A percentile compares a stretch with the other conserved stretches of the same genome.
Evolutionary conservation across 2,113 vertebrate species (phyloP).

Genomic region (Melanotaenia duboulayi): DNA sequence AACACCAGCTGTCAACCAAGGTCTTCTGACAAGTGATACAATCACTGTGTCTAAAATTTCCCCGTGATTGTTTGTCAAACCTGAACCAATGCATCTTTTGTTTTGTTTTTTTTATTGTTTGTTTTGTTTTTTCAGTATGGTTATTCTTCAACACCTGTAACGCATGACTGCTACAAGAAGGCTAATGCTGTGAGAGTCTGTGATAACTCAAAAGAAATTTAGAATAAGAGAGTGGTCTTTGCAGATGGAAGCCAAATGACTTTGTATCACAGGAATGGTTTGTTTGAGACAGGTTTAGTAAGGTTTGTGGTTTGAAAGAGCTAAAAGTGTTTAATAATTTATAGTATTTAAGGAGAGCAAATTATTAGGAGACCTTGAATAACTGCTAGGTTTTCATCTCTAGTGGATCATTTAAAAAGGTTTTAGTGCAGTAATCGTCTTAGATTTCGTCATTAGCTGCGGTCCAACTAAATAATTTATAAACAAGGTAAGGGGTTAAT

Average conservation of each 20-base stretch:
- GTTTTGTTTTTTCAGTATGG: too few species aligned
- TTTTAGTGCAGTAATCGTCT: conserved; percentile 14
- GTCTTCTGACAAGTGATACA: conserved; percentile 14
- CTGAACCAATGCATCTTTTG: not conserved
- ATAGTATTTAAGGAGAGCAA: conserved; percentile 49
- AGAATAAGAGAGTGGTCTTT: not conserved
- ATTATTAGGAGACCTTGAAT: conserved; percentile 36
- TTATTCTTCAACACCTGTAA: too few species aligned
- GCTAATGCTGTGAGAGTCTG: not conserved
- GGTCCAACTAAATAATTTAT: conserved; percentile 20
- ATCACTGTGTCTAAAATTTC: conserved; percentile 10
- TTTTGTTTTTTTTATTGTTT: too few species aligned
- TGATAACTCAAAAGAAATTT: not conserved
- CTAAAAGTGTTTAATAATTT: conserved; percentile 75
- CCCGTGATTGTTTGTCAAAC: conserved; percentile 11
- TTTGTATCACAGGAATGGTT: conserved; percentile 21
- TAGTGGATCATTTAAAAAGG: conserved; percentile 32
- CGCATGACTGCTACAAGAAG: too few species aligned
- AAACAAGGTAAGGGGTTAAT: conserved; percentile 62
- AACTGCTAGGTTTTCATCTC: conserved; percentile 59
- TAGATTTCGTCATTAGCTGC: conserved; percentile 7
- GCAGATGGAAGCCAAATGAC: conserved; percentile 15
- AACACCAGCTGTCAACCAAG: conserved; percentile 27
- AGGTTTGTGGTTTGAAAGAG: conserved; percentile 43
- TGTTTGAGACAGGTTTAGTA: conserved; percentile 60